Base-by-base conservation (phyloP, 2,113 vertebrate genomes). In the Cyprinodon tularosa region DNA sequence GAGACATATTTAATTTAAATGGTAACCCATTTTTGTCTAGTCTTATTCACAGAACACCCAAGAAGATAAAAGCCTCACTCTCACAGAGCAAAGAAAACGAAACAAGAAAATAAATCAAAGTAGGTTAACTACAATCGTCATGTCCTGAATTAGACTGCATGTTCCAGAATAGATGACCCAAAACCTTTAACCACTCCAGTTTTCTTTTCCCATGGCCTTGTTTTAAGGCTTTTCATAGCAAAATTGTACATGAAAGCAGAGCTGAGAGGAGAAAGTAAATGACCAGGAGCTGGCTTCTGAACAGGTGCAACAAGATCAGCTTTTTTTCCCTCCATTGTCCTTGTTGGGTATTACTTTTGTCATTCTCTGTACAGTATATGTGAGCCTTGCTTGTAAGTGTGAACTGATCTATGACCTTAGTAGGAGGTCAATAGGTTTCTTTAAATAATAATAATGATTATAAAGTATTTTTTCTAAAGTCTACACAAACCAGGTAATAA, bases 111-210 rank as follows among this genome's bases (percentile, higher is more conserved):
- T 84, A 60, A 84, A 88, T 44, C 5, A 48, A 94, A 93, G 84
- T 94, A 88, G 93, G 92, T 90, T 92, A 93, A 86, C 86, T 77
- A 78, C 85, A 86, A 74, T 78, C 81, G 57, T 84, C 74, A 82
- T 71, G 82, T 73, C 89, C 87, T 78, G 78, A 91, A 91, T 91
- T 84, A 91, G 90, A 75, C 70, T 62, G 75, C 81, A 38, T 82
- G 71, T 48, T 91, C 85, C 71, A 89, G 91, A 93, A 93, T 92
- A 94, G 91, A 89, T 93, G 93, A 93, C 93, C 93, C 89, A 91
- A 82, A 93, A 93, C 79, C 62, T 68, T 78, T 37, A 59, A 53
- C 67, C 37, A n/a, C 77, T 71, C 66, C 73, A 53, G 62, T 80
- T 60, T 76, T 50, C 10, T 62, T 81, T 82, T 86, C 75, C 83